phyloP scores from a whole-genome alignment of 2,113 vertebrate genomes.

The Lanius ludovicianus region DNA sequence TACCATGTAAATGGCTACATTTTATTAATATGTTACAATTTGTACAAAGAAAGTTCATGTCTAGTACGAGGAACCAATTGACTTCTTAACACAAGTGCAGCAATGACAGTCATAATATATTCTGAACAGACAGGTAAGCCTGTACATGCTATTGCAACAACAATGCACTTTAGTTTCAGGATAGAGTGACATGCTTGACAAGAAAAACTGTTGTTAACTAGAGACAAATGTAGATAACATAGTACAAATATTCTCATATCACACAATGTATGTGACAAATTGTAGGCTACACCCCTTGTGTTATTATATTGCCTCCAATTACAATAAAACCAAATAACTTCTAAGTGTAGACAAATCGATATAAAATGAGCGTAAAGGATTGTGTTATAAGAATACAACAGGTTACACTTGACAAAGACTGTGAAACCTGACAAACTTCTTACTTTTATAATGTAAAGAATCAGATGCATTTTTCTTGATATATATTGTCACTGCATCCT shows the following conservation, averaged over 20 bases:
- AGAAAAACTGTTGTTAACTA: neutral
- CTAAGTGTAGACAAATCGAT: neutral
- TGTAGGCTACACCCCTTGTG: neutral
- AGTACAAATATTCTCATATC: neutral
- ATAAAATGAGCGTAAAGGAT: neutral
- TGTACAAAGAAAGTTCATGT: neutral
- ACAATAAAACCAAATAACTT: neutral
- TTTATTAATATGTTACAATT: neutral
- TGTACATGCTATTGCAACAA: neutral
- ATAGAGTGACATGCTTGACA: neutral
- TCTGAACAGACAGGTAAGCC: neutral
- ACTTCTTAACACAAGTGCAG: neutral
- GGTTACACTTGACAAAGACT: neutral
- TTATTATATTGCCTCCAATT: neutral
- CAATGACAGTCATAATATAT: neutral
- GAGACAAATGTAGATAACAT: neutral
- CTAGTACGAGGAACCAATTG: accelerated
- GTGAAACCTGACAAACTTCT: neutral
- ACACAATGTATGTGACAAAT: neutral
- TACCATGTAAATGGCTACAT: neutral
- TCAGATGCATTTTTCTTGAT: neutral
- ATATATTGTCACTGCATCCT: neutral
- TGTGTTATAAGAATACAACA: neutral
- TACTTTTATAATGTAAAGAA: neutral
- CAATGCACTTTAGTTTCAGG: neutral